phyloP scores from a whole-genome alignment of 2,888 invertebrate species.

The Zeuzera pyrina region DNA sequence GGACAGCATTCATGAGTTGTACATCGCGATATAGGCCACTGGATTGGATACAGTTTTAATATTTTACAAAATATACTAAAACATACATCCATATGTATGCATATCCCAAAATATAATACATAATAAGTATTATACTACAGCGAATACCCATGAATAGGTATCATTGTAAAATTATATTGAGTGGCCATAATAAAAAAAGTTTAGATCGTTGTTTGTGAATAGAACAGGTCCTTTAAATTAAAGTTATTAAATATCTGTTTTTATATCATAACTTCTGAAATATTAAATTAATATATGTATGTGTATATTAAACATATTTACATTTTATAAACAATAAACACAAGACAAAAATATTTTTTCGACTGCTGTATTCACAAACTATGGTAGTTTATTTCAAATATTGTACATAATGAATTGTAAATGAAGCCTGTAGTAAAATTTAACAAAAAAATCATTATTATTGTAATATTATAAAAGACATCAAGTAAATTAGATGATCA shows the following conservation, averaged over 20 bases:
- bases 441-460: conserved; percentile 26
- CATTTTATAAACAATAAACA: too few species aligned
- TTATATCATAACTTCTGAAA: conserved; percentile 17
- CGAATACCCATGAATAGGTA: too few species aligned
- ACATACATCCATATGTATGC: too few species aligned
- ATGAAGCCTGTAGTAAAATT: conserved; percentile 52
- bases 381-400: conserved; percentile 38
- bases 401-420: conserved; percentile 59
- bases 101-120: too few species aligned
- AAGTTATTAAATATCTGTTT: conserved; percentile 21
- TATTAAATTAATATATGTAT: too few species aligned
- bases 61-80: too few species aligned
- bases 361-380: conserved; percentile 32
- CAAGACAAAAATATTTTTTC: conserved; percentile 19
- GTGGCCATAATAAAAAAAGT: too few species aligned
- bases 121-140: too few species aligned
- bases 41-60: too few species aligned
- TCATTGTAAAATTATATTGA: too few species aligned
- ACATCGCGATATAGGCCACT: too few species aligned
- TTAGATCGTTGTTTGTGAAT: conserved; percentile 15
- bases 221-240: conserved; percentile 37
- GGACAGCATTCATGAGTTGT: conserved; percentile 30
- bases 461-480: conserved; percentile 30
- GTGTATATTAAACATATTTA: too few species aligned
- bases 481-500: conserved; percentile 55